Base-by-base conservation (phyloP, 2,797 vertebrate genomes). In the Rhodeus uyekii region DNA sequence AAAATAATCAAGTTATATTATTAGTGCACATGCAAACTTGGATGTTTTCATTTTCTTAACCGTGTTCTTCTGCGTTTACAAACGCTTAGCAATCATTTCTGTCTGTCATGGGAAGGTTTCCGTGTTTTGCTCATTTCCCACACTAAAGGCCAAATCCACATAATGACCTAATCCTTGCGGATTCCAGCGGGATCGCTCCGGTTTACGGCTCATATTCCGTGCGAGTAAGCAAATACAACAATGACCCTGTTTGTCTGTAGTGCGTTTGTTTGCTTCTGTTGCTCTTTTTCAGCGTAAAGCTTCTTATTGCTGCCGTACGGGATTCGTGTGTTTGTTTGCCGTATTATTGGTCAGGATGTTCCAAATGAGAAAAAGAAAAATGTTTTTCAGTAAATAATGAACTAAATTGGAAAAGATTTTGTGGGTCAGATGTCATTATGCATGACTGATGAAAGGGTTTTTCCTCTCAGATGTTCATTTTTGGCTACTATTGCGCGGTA, bases 181-280 rank as follows among this genome's bases (percentile, higher is more conserved):
- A 67, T 68, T 80, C 77, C 61, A 32, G 4, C 4, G 3, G 44
- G 34, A 58, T 46, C 27, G 19, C 27, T 80, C 76, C 1, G 7
- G 8, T 32, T 29, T 22, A 63, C 5, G 36, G 19, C 19, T 73
- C n/a, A 24, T 80, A n/a, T 36, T 63, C 18, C 29, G 32, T 65
- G 42, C 24, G 34, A 58, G 79, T 65, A 72, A 73, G 39, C 74
- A 81, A 85, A 80, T 86, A 86, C 68, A 89, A 91, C 87, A 88
- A 88, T 86, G 81, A 58, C 3, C 44, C 38, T 82, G 75, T 38
- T 88, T 91, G 87, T 92, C 48, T 16, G 14, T 64, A 50, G 29
- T 67, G 36, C 65, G 5, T 38, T 39, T n/a, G n/a, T 76, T 18
- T 71, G 39, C 22, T 78, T 85, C 71, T 86, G 48, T 76, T 86